Evolutionary conservation across 2,888 invertebrate genomes (phyloP).

Genomic region (Mesochorus sp.): DNA sequence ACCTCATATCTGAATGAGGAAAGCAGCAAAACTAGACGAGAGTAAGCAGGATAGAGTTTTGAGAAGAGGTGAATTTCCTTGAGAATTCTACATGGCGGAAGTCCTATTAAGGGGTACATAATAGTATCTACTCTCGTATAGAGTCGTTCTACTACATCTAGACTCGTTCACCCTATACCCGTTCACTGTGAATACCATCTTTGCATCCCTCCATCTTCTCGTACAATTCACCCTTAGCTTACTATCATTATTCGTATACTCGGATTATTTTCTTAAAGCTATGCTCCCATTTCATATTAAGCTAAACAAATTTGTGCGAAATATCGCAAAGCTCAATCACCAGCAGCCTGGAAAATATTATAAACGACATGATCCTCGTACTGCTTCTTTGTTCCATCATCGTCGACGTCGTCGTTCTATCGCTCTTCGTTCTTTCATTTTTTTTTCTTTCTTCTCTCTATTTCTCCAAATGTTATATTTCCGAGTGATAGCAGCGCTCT

Average conservation of each 20-base stretch:
- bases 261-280: too few species aligned
- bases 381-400: too few species aligned
- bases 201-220: neutral
- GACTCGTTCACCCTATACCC: slow-evolving; percentile 4
- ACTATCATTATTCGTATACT: too few species aligned
- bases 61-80: slow-evolving; percentile 29
- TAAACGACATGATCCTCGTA: too few species aligned
- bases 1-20: slow-evolving; percentile 20
- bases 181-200: slow-evolving; percentile 18
- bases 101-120: slow-evolving; percentile 52
- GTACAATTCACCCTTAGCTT: too few species aligned
- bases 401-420: too few species aligned
- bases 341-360: too few species aligned
- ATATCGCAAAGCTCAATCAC: too few species aligned
- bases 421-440: neutral
- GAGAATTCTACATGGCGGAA: slow-evolving; percentile 48
- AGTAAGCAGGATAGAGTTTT: slow-evolving; percentile 27
- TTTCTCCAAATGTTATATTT: neutral
- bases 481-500: neutral
- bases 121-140: slow-evolving; percentile 49
- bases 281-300: too few species aligned
- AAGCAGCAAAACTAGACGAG: slow-evolving; percentile 39
- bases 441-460: neutral
- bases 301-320: too few species aligned
- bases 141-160: too few species aligned